Base-by-base conservation (phyloP, 1,140 invertebrate species). In the Grapholita molesta region DNA sequence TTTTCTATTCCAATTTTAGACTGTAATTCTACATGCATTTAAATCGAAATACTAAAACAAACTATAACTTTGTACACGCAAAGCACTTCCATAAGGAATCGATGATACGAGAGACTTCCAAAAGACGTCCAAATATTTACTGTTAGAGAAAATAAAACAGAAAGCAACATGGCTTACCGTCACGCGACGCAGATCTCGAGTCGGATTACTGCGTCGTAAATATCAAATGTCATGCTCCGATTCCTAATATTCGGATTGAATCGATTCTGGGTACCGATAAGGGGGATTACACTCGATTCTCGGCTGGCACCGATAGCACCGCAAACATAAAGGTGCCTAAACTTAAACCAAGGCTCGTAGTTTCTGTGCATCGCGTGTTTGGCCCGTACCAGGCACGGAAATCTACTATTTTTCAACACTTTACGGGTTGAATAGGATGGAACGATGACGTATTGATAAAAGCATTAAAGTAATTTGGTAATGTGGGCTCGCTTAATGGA, bases 221-320 rank as follows among this genome's bases (percentile, higher is more conserved):
- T 89, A 90, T 88, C 84, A 84, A 88, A 86, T 87, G 88, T 89
- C 84, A 87, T 89, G 79, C 78, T 74, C 79, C 81, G 79, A 83
- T 86, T 85, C 80, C 82, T 88, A 87, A 89, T 90, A 89, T 86
- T 88, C 78, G 84, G 80, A 88, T 85, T 86, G 85, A 89, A 88
- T 88, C 88, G 88, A 90, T 89, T 85, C 79, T 74, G 83, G 85
- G 79, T 82, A 82, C 80, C 84, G 86, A 89, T 86, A 88, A 83
- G 77, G 79, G 79, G 83, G 80, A 87, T 86, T 87, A 87, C 79
- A 80, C 78, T 83, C 80, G 78, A 85, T 80, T 78, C 73, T 78
- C 71, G 77, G 73, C 83, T 89, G 87, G 87, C 79, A 91, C 89
- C 82, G 79, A 76, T 82, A 80, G 85, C 76, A 79, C 89, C 80